Percentiles rank a stretch among this genome's conserved stretches.
Conservation (phyloP, 2,888 invertebrate genomes). For the Pheosia gnoma region DNA sequence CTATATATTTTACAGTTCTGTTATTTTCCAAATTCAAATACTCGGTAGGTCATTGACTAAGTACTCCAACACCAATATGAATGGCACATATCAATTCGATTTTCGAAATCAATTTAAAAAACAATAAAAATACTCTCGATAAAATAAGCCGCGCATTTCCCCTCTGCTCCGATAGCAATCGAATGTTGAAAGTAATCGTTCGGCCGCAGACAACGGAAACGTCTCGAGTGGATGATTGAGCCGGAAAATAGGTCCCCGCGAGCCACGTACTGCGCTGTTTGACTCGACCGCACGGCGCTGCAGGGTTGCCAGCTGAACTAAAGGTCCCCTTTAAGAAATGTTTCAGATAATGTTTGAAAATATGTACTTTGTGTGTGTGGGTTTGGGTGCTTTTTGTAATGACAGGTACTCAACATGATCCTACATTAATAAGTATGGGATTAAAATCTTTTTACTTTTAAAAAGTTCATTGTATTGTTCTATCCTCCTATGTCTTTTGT, state of each 20-base stretch:
- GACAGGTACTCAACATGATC: too few species aligned
- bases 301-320: neutral
- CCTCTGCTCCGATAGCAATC: slow-evolving; percentile 32
- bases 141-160: slow-evolving; percentile 8
- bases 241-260: slow-evolving; percentile 66
- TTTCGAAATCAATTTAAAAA: slow-evolving; percentile 1
- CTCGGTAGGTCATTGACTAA: too few species aligned
- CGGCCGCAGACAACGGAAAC: slow-evolving; percentile 65
- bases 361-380: too few species aligned
- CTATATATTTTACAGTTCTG: too few species aligned
- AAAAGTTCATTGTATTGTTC: too few species aligned
- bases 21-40: too few species aligned
- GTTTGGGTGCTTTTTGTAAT: too few species aligned
- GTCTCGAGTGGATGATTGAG: slow-evolving; percentile 82
- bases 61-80: neutral
- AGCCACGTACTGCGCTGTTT: slow-evolving; percentile 40
- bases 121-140: slow-evolving; percentile 7
- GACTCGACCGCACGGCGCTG: neutral
- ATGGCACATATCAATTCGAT: slow-evolving; percentile 3
- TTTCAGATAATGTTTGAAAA: too few species aligned
- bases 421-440: too few species aligned
- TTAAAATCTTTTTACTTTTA: too few species aligned
- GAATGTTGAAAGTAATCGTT: slow-evolving; percentile 42
- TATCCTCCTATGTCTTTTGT: too few species aligned
- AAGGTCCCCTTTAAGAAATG: neutral